Conservation (phyloP, 2,113 vertebrate species). For the Ahaetulla prasina region DNA sequence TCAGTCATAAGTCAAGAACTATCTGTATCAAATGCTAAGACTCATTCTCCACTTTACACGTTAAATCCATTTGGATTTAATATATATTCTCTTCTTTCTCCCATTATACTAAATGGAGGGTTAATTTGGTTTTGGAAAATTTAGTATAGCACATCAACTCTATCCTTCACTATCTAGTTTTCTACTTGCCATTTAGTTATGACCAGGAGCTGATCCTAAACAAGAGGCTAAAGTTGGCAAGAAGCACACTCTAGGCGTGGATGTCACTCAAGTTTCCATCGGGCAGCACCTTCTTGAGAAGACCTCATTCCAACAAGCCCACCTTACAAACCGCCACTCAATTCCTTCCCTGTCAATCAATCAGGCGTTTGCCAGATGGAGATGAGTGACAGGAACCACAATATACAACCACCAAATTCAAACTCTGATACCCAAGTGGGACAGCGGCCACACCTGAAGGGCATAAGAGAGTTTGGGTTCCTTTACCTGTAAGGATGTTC, state of each 20-base stretch:
- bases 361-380: background rate
- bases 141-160: background rate
- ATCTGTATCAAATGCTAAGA: background rate
- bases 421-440: too few relatives aligned
- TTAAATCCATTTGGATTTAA: background rate
- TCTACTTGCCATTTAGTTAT: background rate
- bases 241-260: background rate
- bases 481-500: slow-evolving; percentile 91
- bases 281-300: background rate
- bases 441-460: too few relatives aligned
- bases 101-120: background rate
- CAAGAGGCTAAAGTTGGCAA: background rate
- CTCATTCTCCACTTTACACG: background rate
- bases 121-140: background rate
- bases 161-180: background rate
- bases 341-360: background rate
- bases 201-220: background rate
- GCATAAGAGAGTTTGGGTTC: background rate
- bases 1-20: too few relatives aligned
- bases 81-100: background rate
- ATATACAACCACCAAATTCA: background rate
- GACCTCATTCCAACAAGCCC: background rate
- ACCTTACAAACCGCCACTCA: background rate
- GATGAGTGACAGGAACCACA: background rate
- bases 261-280: background rate